Percentiles rank a stretch among this genome's conserved stretches.
Conservation (phyloP, 2,113 vertebrate genomes). For the Dendropsophus ebraccatus region DNA sequence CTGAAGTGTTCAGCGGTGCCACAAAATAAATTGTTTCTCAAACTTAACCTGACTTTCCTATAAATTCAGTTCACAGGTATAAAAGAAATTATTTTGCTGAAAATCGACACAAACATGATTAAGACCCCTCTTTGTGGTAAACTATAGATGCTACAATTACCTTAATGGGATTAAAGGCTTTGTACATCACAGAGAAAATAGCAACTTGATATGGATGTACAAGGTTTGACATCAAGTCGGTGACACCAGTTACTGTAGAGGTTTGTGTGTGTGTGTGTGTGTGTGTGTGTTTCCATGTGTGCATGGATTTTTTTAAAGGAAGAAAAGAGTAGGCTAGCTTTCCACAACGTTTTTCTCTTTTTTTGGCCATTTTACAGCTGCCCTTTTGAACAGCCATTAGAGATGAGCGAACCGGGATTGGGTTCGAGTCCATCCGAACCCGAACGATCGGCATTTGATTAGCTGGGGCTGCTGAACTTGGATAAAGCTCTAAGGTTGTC, state of each 20-base stretch:
- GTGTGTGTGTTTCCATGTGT: background rate
- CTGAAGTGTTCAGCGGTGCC: slow-evolving; percentile 85
- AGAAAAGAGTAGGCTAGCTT: no score
- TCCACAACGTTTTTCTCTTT: no score
- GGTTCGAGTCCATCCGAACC: no score
- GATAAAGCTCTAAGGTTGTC: no score
- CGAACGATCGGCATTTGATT: no score
- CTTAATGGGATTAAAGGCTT: slow-evolving; percentile 95
- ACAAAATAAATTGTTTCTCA: slow-evolving; percentile 95
- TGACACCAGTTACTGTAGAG: slow-evolving; percentile 74
- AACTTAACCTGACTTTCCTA: slow-evolving; percentile 97
- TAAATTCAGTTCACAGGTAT: slow-evolving; percentile 98
- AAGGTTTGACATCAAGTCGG: slow-evolving; percentile 91
- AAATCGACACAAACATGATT: slow-evolving; percentile 99
- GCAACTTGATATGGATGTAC: slow-evolving; percentile 78
- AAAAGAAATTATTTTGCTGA: slow-evolving; percentile 96
- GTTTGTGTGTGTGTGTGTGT: background rate
- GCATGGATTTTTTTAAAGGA: no score
- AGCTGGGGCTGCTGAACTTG: no score
- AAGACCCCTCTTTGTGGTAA: slow-evolving; percentile 97
- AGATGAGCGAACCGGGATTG: no score
- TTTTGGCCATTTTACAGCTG: no score
- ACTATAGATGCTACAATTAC: slow-evolving; percentile 97
- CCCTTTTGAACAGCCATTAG: no score
- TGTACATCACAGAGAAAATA: slow-evolving; percentile 81